A percentile compares a stretch with the other conserved stretches of the same genome.
phyloP scores from a whole-genome alignment of 2,113 vertebrate genomes.

The Nettapus auritus region DNA sequence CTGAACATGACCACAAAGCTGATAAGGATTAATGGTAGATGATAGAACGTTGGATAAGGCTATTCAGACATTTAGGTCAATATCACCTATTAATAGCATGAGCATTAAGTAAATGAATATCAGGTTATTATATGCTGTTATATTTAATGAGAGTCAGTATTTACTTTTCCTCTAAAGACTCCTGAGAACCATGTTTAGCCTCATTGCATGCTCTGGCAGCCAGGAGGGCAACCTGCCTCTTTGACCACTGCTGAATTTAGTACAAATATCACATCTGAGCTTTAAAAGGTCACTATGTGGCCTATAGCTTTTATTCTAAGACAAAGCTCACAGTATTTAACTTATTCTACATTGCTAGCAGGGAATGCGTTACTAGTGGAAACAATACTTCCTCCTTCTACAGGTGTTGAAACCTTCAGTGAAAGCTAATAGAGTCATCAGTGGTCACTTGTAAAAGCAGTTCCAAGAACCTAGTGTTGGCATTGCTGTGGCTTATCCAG shows the following conservation, averaged over 20 bases:
- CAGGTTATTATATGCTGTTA: background rate
- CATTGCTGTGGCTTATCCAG: background rate
- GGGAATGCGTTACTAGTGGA: background rate
- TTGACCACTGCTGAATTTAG: background rate
- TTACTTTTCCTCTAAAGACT: background rate
- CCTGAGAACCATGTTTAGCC: background rate
- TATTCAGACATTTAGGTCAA: slow-evolving; percentile 3
- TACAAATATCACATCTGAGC: background rate
- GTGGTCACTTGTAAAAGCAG: background rate
- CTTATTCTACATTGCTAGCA: background rate
- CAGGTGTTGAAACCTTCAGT: background rate
- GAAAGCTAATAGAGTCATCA: background rate
- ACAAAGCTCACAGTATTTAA: background rate
- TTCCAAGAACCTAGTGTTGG: background rate
- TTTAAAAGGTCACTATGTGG: background rate
- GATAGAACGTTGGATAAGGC: background rate
- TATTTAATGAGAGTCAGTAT: background rate
- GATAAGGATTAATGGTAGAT: slow-evolving; percentile 25
- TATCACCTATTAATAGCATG: background rate
- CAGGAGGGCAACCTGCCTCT: background rate
- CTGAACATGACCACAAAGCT: background rate
- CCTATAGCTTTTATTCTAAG: background rate
- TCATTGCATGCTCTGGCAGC: rapidly evolving
- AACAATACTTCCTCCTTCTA: background rate
- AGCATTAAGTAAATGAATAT: background rate